These are phyloP conservation scores for Otocyon megalotis DNA, from an alignment of 2,113 vertebrate species.

Conservation along the genomic window DNA sequence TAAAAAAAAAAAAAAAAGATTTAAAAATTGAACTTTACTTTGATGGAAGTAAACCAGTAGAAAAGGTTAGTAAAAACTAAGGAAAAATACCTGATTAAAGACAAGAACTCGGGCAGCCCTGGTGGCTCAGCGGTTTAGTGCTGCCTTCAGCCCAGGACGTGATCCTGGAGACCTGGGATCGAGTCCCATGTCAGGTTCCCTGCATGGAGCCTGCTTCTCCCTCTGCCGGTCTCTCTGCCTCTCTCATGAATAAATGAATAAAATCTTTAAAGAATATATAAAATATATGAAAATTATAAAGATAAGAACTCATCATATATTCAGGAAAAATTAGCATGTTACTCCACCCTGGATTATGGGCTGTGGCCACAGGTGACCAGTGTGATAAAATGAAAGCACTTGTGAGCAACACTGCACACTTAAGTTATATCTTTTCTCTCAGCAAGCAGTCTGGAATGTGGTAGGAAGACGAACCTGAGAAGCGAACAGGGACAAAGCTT, in stretches of 20 bases:
- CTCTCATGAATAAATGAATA: no score
- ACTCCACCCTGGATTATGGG: neutral
- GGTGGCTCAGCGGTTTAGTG: no score
- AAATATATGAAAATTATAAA: neutral
- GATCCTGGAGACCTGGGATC: no score
- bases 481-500: rapidly evolving
- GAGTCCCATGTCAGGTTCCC: no score
- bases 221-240: no score
- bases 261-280: no score
- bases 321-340: neutral
- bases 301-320: neutral
- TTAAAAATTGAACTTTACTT: neutral
- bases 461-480: neutral
- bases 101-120: neutral
- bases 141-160: no score
- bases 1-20: neutral
- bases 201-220: no score
- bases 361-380: neutral
- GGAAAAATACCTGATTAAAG: neutral
- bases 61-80: neutral
- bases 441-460: neutral
- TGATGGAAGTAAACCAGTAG: neutral
- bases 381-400: neutral
- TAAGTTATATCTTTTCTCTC: no score
- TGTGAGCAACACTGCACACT: neutral